These are phyloP conservation scores for Scolopax mira DNA, from an alignment of 2,113 vertebrate species.

Conservation along the genomic window DNA sequence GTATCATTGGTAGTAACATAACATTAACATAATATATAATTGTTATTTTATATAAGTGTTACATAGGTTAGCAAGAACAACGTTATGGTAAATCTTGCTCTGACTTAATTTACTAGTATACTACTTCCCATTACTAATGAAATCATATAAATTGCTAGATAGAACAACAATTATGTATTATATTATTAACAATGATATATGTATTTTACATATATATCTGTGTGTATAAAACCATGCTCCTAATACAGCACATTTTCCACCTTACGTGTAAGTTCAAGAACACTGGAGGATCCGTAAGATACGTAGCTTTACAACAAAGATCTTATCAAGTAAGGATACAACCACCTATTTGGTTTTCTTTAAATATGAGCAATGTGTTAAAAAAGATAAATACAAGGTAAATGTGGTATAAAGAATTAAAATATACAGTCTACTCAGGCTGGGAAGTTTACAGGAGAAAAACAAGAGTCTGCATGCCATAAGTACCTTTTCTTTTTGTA, in stretches of 20 bases:
- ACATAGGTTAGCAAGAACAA: rapidly evolving
- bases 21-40: neutral
- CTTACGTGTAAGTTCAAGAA: neutral
- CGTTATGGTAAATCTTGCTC: neutral
- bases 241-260: neutral
- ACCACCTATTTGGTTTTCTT: neutral
- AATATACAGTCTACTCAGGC: neutral
- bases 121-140: neutral
- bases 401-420: neutral
- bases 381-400: neutral
- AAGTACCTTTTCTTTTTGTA: neutral
- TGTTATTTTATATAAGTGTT: neutral
- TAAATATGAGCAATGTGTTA: neutral
- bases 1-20: neutral
- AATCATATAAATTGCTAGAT: neutral
- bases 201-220: no score
- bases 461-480: neutral
- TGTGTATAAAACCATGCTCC: neutral
- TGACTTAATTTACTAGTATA: neutral
- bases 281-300: neutral
- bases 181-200: neutral
- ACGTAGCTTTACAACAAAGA: neutral
- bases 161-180: neutral
- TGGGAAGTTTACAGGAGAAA: neutral
- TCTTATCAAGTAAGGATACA: neutral